phyloP scores from a whole-genome alignment of 2,797 vertebrate species.

The Darevskia nairensis region DNA sequence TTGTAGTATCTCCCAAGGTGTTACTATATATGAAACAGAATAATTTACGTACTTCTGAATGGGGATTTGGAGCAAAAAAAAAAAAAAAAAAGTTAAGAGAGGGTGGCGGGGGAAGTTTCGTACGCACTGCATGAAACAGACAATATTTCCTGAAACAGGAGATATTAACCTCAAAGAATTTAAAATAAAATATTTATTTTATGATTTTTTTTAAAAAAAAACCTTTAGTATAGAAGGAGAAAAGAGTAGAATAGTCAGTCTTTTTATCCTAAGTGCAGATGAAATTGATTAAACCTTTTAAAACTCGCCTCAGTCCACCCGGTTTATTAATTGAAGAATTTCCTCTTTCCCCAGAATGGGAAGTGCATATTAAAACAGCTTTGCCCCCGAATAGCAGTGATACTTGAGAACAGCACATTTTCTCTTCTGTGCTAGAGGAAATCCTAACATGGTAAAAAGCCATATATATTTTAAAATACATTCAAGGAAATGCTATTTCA shows the following conservation, averaged over 20 bases:
- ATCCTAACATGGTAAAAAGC: constrained; percentile 82
- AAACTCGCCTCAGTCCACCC: constrained; percentile 83
- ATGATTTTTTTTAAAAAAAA: constrained; percentile 72
- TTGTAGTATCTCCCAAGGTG: constrained; percentile 69
- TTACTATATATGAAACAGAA: constrained; percentile 65
- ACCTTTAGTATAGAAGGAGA: constrained; percentile 61
- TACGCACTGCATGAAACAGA: constrained; percentile 79
- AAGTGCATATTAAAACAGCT: constrained; percentile 85
- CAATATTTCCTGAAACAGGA: constrained; percentile 87
- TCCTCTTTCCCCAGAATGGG: constrained; percentile 90
- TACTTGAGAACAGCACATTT: constrained; percentile 81
- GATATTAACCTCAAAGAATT: constrained; percentile 84
- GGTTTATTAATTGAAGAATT: constrained; percentile 90
- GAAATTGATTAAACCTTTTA: constrained; percentile 90
- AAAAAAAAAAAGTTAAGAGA: not conserved
- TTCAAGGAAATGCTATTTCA: constrained; percentile 81
- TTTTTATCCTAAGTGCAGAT: constrained; percentile 88
- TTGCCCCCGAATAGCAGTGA: constrained; percentile 80
- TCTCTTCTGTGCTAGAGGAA: constrained; percentile 79
- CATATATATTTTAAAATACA: constrained; percentile 55
- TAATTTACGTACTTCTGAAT: constrained; percentile 73
- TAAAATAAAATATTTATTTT: constrained; percentile 82
- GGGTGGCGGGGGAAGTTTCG: constrained; percentile 55
- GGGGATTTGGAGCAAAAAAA: constrained; percentile 65
- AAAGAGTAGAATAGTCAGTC: constrained; percentile 79